Evolutionary conservation across 23 tunicate species (phyloP).

Genomic region (Halocynthia roretzi): DNA sequence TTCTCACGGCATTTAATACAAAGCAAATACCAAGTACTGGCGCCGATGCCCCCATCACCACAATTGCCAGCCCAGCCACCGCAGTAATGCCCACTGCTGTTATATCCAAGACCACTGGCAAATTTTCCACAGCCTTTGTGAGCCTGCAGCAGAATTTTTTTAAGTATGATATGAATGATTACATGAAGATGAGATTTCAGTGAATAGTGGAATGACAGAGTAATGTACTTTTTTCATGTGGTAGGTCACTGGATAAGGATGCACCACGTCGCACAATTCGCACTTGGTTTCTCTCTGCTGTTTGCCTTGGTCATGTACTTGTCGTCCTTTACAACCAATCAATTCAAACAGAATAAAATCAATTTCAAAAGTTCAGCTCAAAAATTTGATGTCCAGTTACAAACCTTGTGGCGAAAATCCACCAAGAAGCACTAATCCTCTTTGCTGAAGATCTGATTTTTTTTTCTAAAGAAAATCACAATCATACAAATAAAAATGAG

Average conservation of each 20-base stretch:
- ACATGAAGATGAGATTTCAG: too few relatives aligned
- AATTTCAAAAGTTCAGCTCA: too few relatives aligned
- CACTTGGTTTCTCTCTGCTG: conserved; percentile 42
- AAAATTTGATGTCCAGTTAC: too few relatives aligned
- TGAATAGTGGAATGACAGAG: too few relatives aligned
- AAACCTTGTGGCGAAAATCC: too few relatives aligned
- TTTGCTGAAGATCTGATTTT: too few relatives aligned
- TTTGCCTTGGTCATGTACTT: conserved; percentile 12
- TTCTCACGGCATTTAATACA: conserved; percentile 43
- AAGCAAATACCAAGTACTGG: conserved; percentile 71
- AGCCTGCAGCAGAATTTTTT: conserved; percentile 12
- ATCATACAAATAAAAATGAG: too few relatives aligned
- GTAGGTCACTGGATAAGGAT: conserved; percentile 64
- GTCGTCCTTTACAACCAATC: background rate
- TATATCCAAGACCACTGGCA: conserved; percentile 58
- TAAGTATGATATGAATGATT: background rate
- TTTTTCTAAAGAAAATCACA: too few relatives aligned
- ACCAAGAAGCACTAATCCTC: too few relatives aligned
- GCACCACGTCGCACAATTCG: conserved; percentile 44
- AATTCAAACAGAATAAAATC: too few relatives aligned
- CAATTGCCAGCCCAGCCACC: conserved; percentile 80
- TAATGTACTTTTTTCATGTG: conserved; percentile 53
- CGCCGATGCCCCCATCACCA: conserved; percentile 64
- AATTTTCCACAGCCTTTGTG: conserved; percentile 72
- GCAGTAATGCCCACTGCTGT: conserved; percentile 70